phyloP scores from a whole-genome alignment of 2,113 vertebrate genomes.

The Ctenomys sociabilis region DNA sequence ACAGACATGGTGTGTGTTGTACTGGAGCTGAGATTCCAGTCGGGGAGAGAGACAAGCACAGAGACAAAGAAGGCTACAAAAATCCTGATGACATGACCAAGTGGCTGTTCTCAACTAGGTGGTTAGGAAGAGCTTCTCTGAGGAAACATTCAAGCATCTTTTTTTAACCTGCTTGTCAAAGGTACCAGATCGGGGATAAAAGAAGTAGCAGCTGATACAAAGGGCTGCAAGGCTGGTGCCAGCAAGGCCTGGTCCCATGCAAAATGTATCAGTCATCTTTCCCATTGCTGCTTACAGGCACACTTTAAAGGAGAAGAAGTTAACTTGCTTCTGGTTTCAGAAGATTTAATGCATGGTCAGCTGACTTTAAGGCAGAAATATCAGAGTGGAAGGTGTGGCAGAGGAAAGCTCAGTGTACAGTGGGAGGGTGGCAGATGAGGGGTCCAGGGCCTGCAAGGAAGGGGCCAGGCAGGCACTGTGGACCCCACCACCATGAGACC shows the following conservation, averaged over 20 bases:
- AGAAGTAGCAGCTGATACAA: neutral
- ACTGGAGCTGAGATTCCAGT: neutral
- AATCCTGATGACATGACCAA: too few species aligned
- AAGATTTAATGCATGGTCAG: neutral
- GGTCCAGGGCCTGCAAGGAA: neutral
- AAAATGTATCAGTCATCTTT: neutral
- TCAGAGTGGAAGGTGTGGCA: neutral
- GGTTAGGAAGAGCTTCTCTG: neutral
- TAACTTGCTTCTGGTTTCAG: neutral
- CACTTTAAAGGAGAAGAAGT: neutral
- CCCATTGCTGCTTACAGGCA: neutral
- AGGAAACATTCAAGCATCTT: neutral
- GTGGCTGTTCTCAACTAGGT: neutral
- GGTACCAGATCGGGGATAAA: neutral
- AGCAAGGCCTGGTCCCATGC: neutral
- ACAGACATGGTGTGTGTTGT: neutral
- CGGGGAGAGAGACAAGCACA: neutral
- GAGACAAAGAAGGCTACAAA: neutral
- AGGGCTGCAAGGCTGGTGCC: neutral
- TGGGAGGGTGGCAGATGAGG: neutral
- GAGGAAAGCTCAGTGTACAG: neutral
- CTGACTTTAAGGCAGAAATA: neutral
- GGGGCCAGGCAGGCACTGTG: neutral
- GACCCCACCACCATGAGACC: neutral
- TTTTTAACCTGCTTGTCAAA: too few species aligned